Conservation (phyloP, 2,888 invertebrate species). For the Rugalucina vietnamica region DNA sequence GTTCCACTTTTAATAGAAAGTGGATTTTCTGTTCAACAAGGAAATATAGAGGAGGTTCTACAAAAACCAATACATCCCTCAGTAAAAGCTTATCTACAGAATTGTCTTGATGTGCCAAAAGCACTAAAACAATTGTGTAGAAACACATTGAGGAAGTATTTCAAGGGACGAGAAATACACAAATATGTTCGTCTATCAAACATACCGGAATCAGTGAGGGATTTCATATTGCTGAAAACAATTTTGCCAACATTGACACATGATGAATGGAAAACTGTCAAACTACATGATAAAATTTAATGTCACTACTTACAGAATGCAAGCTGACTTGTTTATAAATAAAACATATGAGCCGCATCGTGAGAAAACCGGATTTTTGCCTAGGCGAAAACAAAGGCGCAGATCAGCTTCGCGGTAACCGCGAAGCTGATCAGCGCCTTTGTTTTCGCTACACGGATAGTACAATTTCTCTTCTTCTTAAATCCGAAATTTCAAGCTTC, state of each 20-base stretch:
- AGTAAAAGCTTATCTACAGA: neutral
- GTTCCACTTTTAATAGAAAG: neutral
- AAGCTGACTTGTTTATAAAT: too few relatives aligned
- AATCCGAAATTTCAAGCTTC: too few relatives aligned
- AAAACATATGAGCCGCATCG: too few relatives aligned
- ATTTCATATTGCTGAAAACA: neutral
- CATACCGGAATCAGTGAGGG: neutral
- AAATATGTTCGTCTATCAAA: neutral
- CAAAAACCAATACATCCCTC: neutral
- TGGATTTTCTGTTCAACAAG: neutral
- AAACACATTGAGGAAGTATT: neutral
- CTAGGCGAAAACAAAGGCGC: too few relatives aligned
- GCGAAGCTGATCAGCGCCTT: too few relatives aligned
- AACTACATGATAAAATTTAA: too few relatives aligned
- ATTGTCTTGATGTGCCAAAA: neutral
- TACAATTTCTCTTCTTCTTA: too few relatives aligned
- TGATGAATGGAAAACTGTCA: too few relatives aligned
- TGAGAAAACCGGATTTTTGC: too few relatives aligned
- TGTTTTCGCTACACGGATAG: too few relatives aligned
- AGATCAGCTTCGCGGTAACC: too few relatives aligned
- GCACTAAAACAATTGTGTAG: neutral
- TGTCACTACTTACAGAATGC: too few relatives aligned
- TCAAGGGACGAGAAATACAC: neutral
- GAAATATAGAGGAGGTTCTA: neutral
- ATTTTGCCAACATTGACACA: neutral